Evolutionary conservation across 2,113 vertebrate species (phyloP), one percentile per base, ranked within the genome.

Genomic region (Electrona antarctica): DNA sequence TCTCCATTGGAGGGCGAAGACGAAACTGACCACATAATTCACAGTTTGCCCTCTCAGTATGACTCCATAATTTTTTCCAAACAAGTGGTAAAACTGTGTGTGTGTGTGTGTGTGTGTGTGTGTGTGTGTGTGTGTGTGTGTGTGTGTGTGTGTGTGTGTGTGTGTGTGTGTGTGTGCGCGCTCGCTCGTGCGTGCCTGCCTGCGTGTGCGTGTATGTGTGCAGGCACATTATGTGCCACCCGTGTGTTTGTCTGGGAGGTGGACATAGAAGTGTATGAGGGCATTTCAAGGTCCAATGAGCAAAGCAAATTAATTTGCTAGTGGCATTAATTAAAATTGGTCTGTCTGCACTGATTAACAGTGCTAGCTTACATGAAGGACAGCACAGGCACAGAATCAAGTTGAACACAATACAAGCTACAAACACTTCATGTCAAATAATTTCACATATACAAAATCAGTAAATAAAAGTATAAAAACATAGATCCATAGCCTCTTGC

Each of bases 361-460:
- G 12, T 59, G 7, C 1, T 29, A 28, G 65, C 7, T 74, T 49
- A 13, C 45, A 63, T 8, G 28, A 14, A 6, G n/a, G 21, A 5
- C 3, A 8, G 15, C 5, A 63, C 46, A 54, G 7, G 8, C 41
- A 11, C 46, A 28, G 29, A 21, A 60, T 61, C 7, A n/a, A 48
- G 21, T 52, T 58, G 52, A 9, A 60, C 28, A 41, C 33, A 41
- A 41, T 41, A 41, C 21, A 21, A 54, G 61, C 3, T 13, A 71
- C 14, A 56, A 60, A 75, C 11, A 21, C 11, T 71, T 51, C 1
- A 73, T 73, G 80, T 79, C 54, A 81, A 69, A 70, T 77, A 64
- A 63, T 67, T 63, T 76, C 8, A 3, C n/a, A 6, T 1, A 41
- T 41, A 41, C 33, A 41, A 41, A 41, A 41, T 41, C 33, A 4